Base-by-base conservation (phyloP, 2,113 vertebrate species). In the Apteryx owenii region DNA sequence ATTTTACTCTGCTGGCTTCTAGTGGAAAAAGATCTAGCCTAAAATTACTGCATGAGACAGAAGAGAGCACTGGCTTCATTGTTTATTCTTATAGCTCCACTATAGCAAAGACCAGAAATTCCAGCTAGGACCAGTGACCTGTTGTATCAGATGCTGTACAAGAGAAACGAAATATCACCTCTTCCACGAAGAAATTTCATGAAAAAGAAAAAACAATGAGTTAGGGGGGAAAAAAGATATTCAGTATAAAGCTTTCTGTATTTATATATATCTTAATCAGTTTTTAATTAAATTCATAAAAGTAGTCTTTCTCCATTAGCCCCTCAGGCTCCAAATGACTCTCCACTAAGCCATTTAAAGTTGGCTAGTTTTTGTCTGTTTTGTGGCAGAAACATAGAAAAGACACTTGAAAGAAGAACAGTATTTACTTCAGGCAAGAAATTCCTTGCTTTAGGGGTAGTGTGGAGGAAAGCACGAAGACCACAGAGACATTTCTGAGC, bases 331-430 rank as follows among this genome's bases (percentile, higher is more conserved):
- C 28, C 68, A 93, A 97, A 91, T 60, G 58, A 77, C 46, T 91
- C 87, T 71, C 71, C 91, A 87, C 80, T 92, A 95, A 73, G 81
- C 36, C 79, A 89, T 85, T 95, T 89, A 92, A 93, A 95, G 58
- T 94, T 94, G 85, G 87, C 68, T 94, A 96, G 93, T 97, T 95
- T 95, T 91, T 94, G 73, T 94, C 92, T 89, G 60, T 46, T 92
- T 96, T 96, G 93, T 96, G 94, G 91, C 80, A 93, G 54, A 95
- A 71, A n/a, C 91, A 81, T 83, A 78, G 89, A 95, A 89, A 40
- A 89, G 46, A 91, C 78, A 95, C 75, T 91, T 93, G 89, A 95
- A 97, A 96, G 89, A 92, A 33, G 31, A 95, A 48, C 70, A 89
- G 69, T 76, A 90, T 85, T 96, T 89, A 85, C 91, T 97, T 88